These are phyloP conservation scores for Caenorhabditis sinica DNA, from an alignment of 2,888 invertebrate species.

Conservation along the genomic window DNA sequence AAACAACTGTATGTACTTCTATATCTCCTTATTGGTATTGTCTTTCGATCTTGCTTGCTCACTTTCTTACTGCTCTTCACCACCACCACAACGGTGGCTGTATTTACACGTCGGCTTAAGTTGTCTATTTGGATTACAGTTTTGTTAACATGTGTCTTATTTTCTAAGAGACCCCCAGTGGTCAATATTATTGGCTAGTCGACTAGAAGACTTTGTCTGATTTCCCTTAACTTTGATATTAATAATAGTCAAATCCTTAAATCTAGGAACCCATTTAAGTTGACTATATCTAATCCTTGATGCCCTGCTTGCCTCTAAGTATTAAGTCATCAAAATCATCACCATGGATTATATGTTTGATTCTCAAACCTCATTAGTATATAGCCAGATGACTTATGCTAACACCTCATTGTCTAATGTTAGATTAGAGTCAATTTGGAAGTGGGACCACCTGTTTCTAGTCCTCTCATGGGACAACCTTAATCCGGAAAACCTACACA, in stretches of 20 bases:
- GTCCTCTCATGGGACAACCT: slow-evolving; percentile 14
- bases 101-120: slow-evolving; percentile 66
- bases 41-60: slow-evolving; percentile 35
- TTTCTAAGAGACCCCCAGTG: background rate
- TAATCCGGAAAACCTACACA: slow-evolving; percentile 53
- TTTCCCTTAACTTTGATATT: too few species aligned
- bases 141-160: slow-evolving; percentile 60
- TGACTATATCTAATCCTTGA: background rate
- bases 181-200: slow-evolving; percentile 36
- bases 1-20: slow-evolving; percentile 35
- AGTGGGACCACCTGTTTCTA: slow-evolving; percentile 49
- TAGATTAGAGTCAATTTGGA: slow-evolving; percentile 19
- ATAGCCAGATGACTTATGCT: slow-evolving; percentile 12
- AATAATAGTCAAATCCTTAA: too few species aligned
- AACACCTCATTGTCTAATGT: slow-evolving; percentile 49
- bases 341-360: background rate
- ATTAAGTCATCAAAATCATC: background rate
- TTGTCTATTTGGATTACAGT: slow-evolving; percentile 67
- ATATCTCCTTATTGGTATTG: slow-evolving; percentile 45
- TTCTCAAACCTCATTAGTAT: slow-evolving; percentile 12
- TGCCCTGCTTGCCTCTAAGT: background rate
- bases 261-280: too few species aligned
- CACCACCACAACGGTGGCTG: slow-evolving; percentile 30
- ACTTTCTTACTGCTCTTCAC: slow-evolving; percentile 25
- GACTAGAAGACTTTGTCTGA: background rate